These are phyloP conservation scores for Ptychoptera contaminata DNA, from an alignment of 2,888 invertebrate genomes.

Conservation along the genomic window DNA sequence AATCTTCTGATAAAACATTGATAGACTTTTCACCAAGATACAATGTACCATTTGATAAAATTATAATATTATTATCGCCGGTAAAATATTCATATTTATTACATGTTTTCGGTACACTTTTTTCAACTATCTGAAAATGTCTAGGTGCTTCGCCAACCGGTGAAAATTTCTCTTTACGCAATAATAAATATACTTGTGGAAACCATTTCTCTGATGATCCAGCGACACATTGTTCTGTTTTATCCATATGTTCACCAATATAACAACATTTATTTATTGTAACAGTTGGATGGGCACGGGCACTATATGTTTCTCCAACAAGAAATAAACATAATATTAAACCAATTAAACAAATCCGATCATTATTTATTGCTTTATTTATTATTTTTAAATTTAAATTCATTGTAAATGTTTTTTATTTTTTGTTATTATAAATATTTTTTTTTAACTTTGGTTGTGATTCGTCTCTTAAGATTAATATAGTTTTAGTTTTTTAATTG, in stretches of 20 bases:
- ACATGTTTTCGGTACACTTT: constrained; percentile 24
- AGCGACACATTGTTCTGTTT: constrained; percentile 23
- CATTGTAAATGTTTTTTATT: no score
- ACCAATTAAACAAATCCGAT: no score
- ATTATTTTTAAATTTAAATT: no score
- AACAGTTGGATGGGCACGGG: constrained; percentile 19
- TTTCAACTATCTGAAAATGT: constrained; percentile 30
- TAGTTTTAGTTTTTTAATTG: no score
- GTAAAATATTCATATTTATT: constrained; percentile 27
- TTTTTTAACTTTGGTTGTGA: no score
- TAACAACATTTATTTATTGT: constrained; percentile 39
- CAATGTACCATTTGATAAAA: constrained; percentile 51
- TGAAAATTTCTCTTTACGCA: constrained; percentile 18
- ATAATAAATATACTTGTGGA: constrained; percentile 41
- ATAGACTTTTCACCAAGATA: constrained; percentile 34
- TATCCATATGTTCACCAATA: constrained; percentile 29
- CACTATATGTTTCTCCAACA: no score
- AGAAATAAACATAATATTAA: no score
- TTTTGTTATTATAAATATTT: no score
- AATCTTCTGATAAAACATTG: constrained; percentile 38
- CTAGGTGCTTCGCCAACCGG: constrained; percentile 27
- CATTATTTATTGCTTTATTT: no score
- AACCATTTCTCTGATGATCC: constrained; percentile 33
- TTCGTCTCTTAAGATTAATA: no score
- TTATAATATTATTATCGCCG: constrained; percentile 24